phyloP scores from a whole-genome alignment of 2,797 vertebrate genomes.

The Avahi laniger region DNA sequence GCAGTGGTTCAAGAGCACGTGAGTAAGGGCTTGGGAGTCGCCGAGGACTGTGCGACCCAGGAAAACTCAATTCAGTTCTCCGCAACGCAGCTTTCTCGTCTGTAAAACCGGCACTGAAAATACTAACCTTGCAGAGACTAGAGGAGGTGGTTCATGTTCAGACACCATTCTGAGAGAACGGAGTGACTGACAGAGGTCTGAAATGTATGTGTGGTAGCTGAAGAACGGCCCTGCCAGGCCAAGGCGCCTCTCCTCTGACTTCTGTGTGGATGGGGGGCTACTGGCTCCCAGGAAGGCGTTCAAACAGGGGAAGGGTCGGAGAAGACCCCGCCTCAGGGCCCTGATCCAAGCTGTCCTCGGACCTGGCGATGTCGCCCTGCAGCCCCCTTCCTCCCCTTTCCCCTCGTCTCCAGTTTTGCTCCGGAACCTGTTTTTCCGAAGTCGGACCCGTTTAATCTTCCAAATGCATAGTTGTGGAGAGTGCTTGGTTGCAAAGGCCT shows the following conservation, averaged over 20 bases:
- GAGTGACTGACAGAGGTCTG: neutral
- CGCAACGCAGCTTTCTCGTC: neutral
- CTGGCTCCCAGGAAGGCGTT: slow-evolving; percentile 14
- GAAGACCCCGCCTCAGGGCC: neutral
- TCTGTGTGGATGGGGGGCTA: neutral
- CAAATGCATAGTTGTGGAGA: slow-evolving; percentile 55
- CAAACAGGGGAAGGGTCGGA: neutral
- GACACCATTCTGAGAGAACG: slow-evolving; percentile 13
- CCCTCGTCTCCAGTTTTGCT: slow-evolving; percentile 43
- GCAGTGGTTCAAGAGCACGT: neutral
- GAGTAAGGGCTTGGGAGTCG: neutral
- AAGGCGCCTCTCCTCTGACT: neutral
- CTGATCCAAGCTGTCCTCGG: neutral
- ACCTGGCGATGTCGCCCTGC: neutral
- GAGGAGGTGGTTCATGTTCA: neutral
- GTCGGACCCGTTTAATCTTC: slow-evolving; percentile 45
- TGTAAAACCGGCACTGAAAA: slow-evolving; percentile 13
- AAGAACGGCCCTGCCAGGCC: neutral
- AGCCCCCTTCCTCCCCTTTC: neutral
- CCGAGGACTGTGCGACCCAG: neutral
- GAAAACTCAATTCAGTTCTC: neutral
- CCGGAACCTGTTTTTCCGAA: neutral
- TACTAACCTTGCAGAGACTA: neutral
- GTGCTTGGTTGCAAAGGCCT: slow-evolving; percentile 49
- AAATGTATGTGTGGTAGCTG: neutral